Evolutionary conservation across 2,888 invertebrate genomes (phyloP), one percentile per base, ranked within the genome.

Genomic region (Ophion ventricosus): DNA sequence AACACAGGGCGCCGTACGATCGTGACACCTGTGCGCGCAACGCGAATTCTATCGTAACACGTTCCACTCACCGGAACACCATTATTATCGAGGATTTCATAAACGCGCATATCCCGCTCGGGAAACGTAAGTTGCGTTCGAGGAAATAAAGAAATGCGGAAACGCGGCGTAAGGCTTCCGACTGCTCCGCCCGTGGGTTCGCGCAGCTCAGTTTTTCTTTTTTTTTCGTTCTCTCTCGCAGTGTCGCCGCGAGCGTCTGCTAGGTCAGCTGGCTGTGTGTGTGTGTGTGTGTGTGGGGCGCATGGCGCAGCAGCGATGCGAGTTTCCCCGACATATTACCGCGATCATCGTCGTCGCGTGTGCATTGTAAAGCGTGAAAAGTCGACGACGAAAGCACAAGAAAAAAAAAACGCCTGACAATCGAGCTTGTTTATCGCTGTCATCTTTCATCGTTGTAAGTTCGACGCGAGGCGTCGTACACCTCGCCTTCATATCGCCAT

Each of bases 211-310:
- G 43, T 69, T 69, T 69, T 14, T 61, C 57, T 14, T 29, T 49
- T 77, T 49, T 77, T 29, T 10, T 49, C 11, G 23, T 63, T 57
- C n/a, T n/a, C n/a, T n/a, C n/a, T n/a, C 43, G 77, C 59, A 70
- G 75, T 79, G 81, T 80, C 85, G 86, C 86, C 85, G 82, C 88
- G 83, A 85, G 87, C 85, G 87, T 90, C 88, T 89, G 90, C 90
- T 89, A 75, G 88, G 85, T 90, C 89, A 88, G 88, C 86, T 87
- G 86, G 88, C 83, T 74, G 59, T 80, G 85, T 83, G 61, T 63
- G 23, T 23, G 49, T 25, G 69, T 20, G n/a, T n/a, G 54, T 56
- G 23, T 29, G 11, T 29, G 43, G 23, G 17, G 26, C 70, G 29
- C 84, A 81, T 83, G 80, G 80, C 66, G 69, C 10, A 43, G 20